Base-by-base conservation (phyloP, 2,888 invertebrate species). In the Amblyjoppa fuscipennis region DNA sequence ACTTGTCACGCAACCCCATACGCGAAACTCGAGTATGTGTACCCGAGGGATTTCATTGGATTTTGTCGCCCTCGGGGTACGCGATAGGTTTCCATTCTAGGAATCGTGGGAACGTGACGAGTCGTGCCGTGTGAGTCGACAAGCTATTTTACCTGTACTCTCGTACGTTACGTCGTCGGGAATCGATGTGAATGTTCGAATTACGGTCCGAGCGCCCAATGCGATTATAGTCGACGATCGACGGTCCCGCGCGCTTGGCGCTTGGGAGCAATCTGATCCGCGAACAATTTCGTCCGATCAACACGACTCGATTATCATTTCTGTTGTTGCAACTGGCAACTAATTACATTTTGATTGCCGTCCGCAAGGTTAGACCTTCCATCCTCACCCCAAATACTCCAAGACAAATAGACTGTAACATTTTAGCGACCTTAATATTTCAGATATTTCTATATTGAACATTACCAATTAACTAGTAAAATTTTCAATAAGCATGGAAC, bases 21-120 rank as follows among this genome's bases (percentile, higher is more conserved):
- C 49, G 75, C 61, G 75, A 74, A 74, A 49, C 61, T n/a, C 49
- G 31, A 49, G 75, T 34, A 31, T 31, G 61, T 9, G 64, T 13
- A 28, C 38, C 61, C 13, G 31, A 31, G 75, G 75, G 75, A 75
- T 75, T 75, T 75, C 64, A 75, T 75, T 31, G 64, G 75, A 75
- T 75, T 75, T 75, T 45, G 45, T 45, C 61, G 64, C 45, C 41
- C 45, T 74, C 75, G 34, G 61, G 64, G n/a, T 45, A 16, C n/a
- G 49, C 45, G 31, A 75, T 64, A 61, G 49, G 61, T 75, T 75
- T 75, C 64, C 64, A 75, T 64, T 75, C 20, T 61, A 49, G 49
- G 49, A 25, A 75, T 11, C 45, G 75, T 64, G 75, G 25, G 56
- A 73, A 56, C 20, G 20, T 5, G 20, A 20, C 13, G 38, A 20